A percentile compares a stretch with the other conserved stretches of the same genome.
phyloP scores from a whole-genome alignment of 2,888 invertebrate species.

The Creontiades dilutus region DNA sequence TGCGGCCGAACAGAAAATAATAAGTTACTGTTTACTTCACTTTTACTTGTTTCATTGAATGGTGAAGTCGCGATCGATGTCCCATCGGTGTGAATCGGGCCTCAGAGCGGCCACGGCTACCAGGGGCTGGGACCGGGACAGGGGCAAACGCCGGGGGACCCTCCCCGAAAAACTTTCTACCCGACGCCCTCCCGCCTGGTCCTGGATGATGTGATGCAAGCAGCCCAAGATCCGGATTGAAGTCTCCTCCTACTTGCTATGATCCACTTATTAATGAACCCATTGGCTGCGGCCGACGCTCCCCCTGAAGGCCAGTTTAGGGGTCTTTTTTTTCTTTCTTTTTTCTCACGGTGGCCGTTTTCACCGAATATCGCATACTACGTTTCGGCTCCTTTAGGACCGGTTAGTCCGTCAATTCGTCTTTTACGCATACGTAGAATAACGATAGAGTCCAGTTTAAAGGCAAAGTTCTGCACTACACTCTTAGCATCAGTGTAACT shows the following conservation, averaged over 20 bases:
- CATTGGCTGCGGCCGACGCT: conserved; percentile 39
- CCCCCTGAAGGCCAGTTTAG: conserved; percentile 8
- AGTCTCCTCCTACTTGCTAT: conserved; percentile 44
- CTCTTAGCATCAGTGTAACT: too few species aligned
- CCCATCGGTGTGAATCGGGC: too few species aligned
- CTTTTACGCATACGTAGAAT: too few species aligned
- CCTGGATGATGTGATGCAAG: conserved; percentile 25
- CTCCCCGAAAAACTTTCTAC: conserved; percentile 56
- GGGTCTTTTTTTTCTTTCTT: not conserved
- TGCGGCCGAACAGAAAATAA: too few species aligned
- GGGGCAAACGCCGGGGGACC: conserved; percentile 16
- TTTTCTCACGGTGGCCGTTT: conserved; percentile 49
- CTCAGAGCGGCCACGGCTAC: too few species aligned
- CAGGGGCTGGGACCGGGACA: not conserved
- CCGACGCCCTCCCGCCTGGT: conserved; percentile 32
- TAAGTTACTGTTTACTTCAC: too few species aligned
- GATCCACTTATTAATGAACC: conserved; percentile 54
- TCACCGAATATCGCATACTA: conserved; percentile 38
- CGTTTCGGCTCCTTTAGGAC: not conserved
- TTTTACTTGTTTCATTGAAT: too few species aligned
- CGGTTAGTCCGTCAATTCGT: conserved; percentile 4
- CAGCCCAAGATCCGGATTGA: conserved; percentile 44
- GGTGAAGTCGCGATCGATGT: too few species aligned
- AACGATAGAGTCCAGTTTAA: too few species aligned
- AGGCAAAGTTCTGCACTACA: too few species aligned